Conservation (phyloP, 2,113 vertebrate species). For the Dasyornis broadbenti region DNA sequence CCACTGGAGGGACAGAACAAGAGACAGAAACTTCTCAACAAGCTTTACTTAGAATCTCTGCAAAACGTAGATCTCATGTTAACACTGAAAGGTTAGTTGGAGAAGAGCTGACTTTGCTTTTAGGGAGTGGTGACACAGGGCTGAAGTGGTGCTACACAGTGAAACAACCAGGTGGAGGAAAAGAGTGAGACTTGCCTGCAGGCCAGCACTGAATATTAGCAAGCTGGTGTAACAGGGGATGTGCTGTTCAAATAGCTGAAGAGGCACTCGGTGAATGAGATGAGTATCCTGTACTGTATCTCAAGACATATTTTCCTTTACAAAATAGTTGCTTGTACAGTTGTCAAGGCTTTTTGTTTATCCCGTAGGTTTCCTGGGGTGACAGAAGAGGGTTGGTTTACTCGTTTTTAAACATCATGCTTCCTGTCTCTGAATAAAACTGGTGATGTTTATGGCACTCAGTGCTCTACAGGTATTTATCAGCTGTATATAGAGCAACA, state of each 20-base stretch:
- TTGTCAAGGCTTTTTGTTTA: not conserved
- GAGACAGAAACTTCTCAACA: not conserved
- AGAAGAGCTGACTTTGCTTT: not conserved
- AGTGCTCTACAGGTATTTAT: not conserved
- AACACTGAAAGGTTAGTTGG: not conserved
- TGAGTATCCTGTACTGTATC: not conserved
- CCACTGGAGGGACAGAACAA: too few relatives aligned
- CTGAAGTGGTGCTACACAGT: not conserved
- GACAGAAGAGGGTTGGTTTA: not conserved
- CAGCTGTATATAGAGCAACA: not conserved
- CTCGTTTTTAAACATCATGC: not conserved
- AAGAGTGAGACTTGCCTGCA: not conserved
- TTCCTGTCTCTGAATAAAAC: not conserved
- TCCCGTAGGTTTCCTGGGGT: not conserved
- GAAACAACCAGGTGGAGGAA: not conserved
- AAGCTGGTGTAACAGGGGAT: not conserved
- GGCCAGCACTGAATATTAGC: not conserved
- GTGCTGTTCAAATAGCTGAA: not conserved
- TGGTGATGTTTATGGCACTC: not conserved
- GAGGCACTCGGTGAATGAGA: not conserved
- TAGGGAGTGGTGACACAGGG: not conserved
- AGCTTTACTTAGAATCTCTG: not conserved
- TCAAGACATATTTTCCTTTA: not conserved
- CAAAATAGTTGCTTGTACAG: not conserved
- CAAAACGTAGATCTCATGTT: not conserved